Conservation (phyloP, 2,113 vertebrate genomes). For the Syngnathus scovelli region DNA sequence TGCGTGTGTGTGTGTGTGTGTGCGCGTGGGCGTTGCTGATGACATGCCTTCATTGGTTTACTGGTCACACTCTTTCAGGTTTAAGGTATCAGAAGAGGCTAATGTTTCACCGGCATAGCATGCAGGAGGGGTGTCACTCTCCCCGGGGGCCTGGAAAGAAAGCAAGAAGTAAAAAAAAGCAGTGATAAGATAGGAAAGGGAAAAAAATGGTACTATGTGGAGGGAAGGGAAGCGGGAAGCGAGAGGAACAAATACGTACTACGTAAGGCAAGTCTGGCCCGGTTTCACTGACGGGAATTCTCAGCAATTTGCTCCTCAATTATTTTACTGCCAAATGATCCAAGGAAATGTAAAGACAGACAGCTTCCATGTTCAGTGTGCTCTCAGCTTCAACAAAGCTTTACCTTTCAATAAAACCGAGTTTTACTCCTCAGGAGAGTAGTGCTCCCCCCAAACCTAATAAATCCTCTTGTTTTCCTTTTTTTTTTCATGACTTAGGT, state of each 20-base stretch:
- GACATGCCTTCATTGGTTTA: slow-evolving; percentile 42
- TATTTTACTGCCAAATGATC: slow-evolving; percentile 33
- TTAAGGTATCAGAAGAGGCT: slow-evolving; percentile 57
- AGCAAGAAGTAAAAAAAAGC: slow-evolving; percentile 15
- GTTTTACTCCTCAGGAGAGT: too few relatives aligned
- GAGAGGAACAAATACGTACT: neutral
- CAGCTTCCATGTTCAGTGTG: slow-evolving; percentile 25
- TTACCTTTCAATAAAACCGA: neutral
- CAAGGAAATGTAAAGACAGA: slow-evolving; percentile 40
- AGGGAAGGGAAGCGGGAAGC: slow-evolving; percentile 34
- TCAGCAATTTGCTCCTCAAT: slow-evolving; percentile 30
- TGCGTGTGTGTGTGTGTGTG: slow-evolving; percentile 16
- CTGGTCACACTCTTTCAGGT: slow-evolving; percentile 38
- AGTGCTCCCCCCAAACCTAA: too few relatives aligned
- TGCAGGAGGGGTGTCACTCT: slow-evolving; percentile 27
- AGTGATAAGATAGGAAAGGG: slow-evolving; percentile 15
- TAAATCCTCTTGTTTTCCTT: too few relatives aligned
- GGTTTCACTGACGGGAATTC: slow-evolving; percentile 52
- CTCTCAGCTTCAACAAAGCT: neutral
- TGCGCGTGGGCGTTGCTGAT: slow-evolving; percentile 15
- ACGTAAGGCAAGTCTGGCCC: slow-evolving; percentile 46
- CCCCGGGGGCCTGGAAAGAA: slow-evolving; percentile 30
- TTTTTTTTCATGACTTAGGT: too few relatives aligned
- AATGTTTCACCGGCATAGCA: slow-evolving; percentile 63
- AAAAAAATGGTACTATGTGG: slow-evolving; percentile 17